A percentile compares a stretch with the other conserved stretches of the same genome.
phyloP scores from a whole-genome alignment of 2,888 invertebrate genomes.

The Leucophenga maculata region DNA sequence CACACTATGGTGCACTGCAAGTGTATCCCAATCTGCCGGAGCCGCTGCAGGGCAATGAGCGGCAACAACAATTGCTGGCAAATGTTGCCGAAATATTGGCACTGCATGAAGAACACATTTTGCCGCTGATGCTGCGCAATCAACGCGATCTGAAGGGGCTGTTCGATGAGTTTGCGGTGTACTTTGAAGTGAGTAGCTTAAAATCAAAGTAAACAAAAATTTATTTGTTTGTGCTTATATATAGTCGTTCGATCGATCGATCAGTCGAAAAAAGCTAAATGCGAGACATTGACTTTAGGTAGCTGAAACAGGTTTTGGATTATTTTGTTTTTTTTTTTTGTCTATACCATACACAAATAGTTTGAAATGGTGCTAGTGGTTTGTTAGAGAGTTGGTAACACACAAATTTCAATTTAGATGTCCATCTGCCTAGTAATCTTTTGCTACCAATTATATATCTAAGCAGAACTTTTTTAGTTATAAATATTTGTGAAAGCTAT shows the following conservation, averaged over 20 bases:
- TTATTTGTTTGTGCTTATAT: constrained; percentile 20
- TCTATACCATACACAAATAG: too few relatives aligned
- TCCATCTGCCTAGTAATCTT: too few relatives aligned
- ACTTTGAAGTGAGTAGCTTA: constrained; percentile 67
- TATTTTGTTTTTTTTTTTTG: constrained; percentile 20
- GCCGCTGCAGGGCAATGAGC: constrained; percentile 56
- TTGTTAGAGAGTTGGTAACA: too few relatives aligned
- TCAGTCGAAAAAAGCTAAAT: constrained; percentile 29
- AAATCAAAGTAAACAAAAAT: background rate
- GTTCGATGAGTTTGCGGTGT: constrained; percentile 68
- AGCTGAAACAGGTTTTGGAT: constrained; percentile 33
- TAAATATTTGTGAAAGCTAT: too few relatives aligned
- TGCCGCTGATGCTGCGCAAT: constrained; percentile 68
- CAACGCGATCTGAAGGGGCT: constrained; percentile 67
- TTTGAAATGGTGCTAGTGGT: too few relatives aligned
- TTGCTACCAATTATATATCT: too few relatives aligned
- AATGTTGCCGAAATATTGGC: constrained; percentile 92
- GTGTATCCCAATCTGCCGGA: constrained; percentile 58
- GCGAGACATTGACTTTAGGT: constrained; percentile 27
- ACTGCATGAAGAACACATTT: constrained; percentile 78
- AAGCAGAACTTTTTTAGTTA: too few relatives aligned
- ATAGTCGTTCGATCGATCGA: too few relatives aligned
- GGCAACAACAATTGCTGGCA: constrained; percentile 79
- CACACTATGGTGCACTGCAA: constrained; percentile 65
- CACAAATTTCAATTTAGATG: too few relatives aligned